Evolutionary conservation across 2,113 vertebrate genomes (phyloP), one percentile per base, ranked within the genome.

Genomic region (Petrocephalus zakoni): DNA sequence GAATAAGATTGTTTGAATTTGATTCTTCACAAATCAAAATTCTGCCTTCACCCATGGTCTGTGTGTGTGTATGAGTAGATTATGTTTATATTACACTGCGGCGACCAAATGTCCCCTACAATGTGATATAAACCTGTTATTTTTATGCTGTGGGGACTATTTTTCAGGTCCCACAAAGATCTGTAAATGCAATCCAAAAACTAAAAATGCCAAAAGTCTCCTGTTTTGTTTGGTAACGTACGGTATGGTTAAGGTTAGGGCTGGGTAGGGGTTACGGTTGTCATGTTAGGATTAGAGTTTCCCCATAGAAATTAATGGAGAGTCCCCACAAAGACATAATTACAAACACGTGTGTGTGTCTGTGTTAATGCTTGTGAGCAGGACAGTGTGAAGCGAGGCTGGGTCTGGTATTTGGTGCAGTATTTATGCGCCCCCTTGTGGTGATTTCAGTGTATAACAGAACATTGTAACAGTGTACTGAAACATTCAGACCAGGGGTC

Each of bases 381-480:
- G 11, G 4, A n/a, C 75, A 42, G 19, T 83, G 81, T 10, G 13
- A 7, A 49, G 19, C 17, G 21, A 17, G n/a, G 34, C 9, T 49
- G 29, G 22, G 9, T 9, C 72, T 11, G 17, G 8, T 53, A 17
- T 82, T 88, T 88, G 51, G 0, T 51, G 46, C 29, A 88, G 86
- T 46, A 47, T 37, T 87, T 29, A 46, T 17, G 55, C 37, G 56
- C 86, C 86, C 56, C 55, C 86, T 61, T 61, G 86, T 87, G 86
- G 86, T 64, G 29, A 19, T 4, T 37, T 37, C 15, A 0, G 11
- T 34, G 29, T 37, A 81, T 34, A 81, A 37, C 10, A 81, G 6
- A 17, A 81, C 15, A 13, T 81, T 34, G 42, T 42, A 17, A 15
- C 37, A 17, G 11, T 81, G 1, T 19, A 2, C 22, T 19, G 58